Percentiles rank a stretch among this genome's conserved stretches.
Evolutionary conservation across 2,797 vertebrate genomes (phyloP).

Genomic region (Octomys mimax): DNA sequence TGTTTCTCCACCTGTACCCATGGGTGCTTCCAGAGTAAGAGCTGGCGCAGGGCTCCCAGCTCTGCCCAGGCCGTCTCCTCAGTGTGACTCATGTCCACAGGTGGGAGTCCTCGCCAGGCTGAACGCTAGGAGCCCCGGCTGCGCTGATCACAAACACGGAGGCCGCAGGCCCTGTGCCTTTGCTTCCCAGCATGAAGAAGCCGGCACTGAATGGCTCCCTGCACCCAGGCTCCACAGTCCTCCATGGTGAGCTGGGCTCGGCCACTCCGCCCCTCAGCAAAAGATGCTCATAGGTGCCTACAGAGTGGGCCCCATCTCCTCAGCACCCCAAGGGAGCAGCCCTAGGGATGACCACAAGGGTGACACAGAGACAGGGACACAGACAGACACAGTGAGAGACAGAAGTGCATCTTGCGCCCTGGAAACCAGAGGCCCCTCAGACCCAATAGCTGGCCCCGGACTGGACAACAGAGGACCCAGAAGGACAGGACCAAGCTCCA

Average conservation of each 20-base stretch:
- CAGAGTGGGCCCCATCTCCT: background rate
- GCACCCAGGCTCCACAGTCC: background rate
- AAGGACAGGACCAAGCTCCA: background rate
- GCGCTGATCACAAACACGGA: background rate
- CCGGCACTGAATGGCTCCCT: background rate
- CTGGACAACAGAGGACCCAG: background rate
- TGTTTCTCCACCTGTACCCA: background rate
- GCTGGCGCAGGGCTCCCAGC: background rate
- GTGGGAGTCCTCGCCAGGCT: background rate
- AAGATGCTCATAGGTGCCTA: background rate
- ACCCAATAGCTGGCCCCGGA: background rate
- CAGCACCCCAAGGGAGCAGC: background rate
- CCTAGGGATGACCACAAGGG: background rate
- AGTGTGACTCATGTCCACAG: background rate
- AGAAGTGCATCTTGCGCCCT: background rate
- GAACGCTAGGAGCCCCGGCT: background rate
- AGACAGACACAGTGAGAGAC: background rate
- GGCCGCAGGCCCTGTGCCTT: background rate
- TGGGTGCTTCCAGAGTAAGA: background rate
- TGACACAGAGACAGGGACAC: background rate
- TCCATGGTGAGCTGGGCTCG: background rate
- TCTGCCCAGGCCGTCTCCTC: background rate
- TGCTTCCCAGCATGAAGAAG: background rate
- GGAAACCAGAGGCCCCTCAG: background rate
- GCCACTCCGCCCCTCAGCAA: background rate